Base-by-base conservation (phyloP, 2,113 vertebrate genomes). In the Jaculus jaculus region DNA sequence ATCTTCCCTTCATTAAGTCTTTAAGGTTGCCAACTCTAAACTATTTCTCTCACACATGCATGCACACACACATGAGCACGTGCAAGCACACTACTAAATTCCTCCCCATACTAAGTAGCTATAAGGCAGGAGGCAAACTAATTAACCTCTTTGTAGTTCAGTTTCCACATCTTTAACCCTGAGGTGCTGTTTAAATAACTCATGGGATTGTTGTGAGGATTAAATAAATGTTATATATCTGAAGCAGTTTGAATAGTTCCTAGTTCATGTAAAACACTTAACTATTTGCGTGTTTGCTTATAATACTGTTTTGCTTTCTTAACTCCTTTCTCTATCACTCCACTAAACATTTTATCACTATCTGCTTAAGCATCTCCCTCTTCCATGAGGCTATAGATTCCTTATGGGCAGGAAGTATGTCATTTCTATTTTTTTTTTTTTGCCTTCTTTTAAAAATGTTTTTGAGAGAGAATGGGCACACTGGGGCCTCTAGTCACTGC, bases 161-260 rank as follows among this genome's bases (percentile, higher is more conserved):
- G 12, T 92, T 94, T 77, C 15, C 54, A 66, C 37, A 77, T 28
- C 28, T 92, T 18, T 71, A 72, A 71, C 42, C n/a, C 21, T 18
- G 26, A 91, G 13, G 30, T 54, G 91, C 21, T 58, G 4, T 74
- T 30, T 63, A 32, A 74, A 7, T 26, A 72, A 51, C 60, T 91
- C n/a, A n/a, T n/a, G 26, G 18, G 12, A 87, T 54, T 87, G 23
- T 28, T 66, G 54, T 7, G 20, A 84, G 74, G 21, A 82, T 73
- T 87, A 37, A 82, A 73, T 54, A 54, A 73, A 30, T 73, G 89
- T n/a, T n/a, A n/a, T 93, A 16, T 74, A 87, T 84, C 28, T 65
- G 81, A 79, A 69, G 3, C 32, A 26, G 74, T 79, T 66, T 42
- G 15, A 89, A 68, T 7, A 82, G n/a, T 51, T 32, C n/a, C 26